Base-by-base conservation (phyloP, 2,797 vertebrate genomes). In the Mastacembelus armatus region DNA sequence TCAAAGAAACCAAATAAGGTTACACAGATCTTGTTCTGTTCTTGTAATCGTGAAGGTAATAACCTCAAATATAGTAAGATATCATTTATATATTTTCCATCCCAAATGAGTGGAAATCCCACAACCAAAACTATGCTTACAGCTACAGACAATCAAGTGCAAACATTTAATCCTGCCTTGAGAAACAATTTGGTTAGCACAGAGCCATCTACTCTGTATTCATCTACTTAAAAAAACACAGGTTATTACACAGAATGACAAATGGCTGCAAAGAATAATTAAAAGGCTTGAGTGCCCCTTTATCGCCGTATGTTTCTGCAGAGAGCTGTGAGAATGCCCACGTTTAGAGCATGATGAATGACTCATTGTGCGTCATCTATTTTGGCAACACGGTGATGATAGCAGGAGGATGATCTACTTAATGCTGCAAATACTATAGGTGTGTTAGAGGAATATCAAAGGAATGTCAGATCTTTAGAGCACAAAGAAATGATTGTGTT, bases 291-390 rank as follows among this genome's bases (percentile, higher is more conserved):
- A 84, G 64, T 66, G 48, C 51, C 77, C 21, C 56, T 84, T 80
- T 83, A 79, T 83, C 71, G 81, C 55, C 45, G 50, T 64, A 47
- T 74, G 71, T 32, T 15, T 73, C 60, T 61, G 1, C 47, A 61
- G 62, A 76, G 66, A 70, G 57, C 58, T 66, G 54, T 42, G 35
- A 66, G 70, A 85, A 81, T 69, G 32, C 19, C 63, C 50, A 59
- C n/a, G 27, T 66, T 76, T 22, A 67, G 52, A 68, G 59, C 16
- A 3, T 81, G 84, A 90, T 81, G 74, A 86, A 91, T 81, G 84
- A 62, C 64, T 77, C 74, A 73, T 69, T 83, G 82, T 88, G 66
- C 35, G 10, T 10, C 11, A 24, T 44, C 26, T 85, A 70, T 78
- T 85, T 80, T 86, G 77, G 79, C 75, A 83, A 75, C 76, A 81